Conservation (phyloP, 1,140 invertebrate species). For the Heliconius congener region DNA sequence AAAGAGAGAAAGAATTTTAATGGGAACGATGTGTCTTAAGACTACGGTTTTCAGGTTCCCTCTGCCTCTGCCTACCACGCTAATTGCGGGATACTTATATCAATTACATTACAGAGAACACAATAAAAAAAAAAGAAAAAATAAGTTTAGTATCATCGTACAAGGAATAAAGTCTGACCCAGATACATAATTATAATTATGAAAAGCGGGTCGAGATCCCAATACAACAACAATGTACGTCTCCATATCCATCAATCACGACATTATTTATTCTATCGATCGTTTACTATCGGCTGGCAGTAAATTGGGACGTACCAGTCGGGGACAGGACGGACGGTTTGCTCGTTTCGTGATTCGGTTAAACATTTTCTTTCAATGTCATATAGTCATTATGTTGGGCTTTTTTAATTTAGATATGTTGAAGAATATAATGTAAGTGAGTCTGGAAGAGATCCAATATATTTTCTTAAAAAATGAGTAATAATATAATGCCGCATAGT, state of each 20-base stretch:
- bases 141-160: not conserved
- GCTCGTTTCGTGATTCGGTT: constrained; percentile 42
- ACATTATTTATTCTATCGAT: constrained; percentile 73
- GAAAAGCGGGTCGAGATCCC: constrained; percentile 41
- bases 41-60: too few species aligned
- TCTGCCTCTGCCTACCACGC: too few species aligned
- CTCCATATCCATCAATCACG: constrained; percentile 62
- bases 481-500: too few species aligned
- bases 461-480: too few species aligned
- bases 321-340: constrained; percentile 52
- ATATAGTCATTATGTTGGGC: constrained; percentile 32
- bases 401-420: not conserved
- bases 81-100: not conserved
- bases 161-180: constrained; percentile 15
- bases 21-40: too few species aligned
- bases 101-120: not conserved
- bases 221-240: constrained; percentile 42
- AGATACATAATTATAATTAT: constrained; percentile 40
- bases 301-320: constrained; percentile 59
- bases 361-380: constrained; percentile 46
- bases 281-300: constrained; percentile 48
- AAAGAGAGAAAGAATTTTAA: too few species aligned
- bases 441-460: too few species aligned
- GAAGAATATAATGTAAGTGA: too few species aligned
- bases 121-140: not conserved